Base-by-base conservation (phyloP, 1,140 invertebrate genomes). In the Hermetia illucens region DNA sequence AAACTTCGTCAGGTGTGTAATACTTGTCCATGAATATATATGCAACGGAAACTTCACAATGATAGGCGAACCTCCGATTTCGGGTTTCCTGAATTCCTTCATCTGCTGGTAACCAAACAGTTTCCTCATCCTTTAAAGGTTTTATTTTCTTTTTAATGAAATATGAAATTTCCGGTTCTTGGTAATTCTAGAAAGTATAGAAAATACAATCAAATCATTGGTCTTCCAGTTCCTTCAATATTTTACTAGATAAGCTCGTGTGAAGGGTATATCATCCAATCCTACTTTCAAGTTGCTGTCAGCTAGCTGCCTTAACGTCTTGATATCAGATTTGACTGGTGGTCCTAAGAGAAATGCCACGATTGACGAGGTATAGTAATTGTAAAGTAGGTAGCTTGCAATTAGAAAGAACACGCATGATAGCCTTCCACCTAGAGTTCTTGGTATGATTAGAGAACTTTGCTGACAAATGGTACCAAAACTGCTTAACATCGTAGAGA, bases 341-440 rank as follows among this genome's bases (percentile, higher is more conserved):
- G 46, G 40, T 0, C 52, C 55, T 32, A 58, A 19, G 10, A 58
- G 27, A 5, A 44, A 46, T 15, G 55, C 55, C 0, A 58, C 53
- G 29, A 58, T 52, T 27, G 56, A 39, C 3, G 55, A 58, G 4
- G 55, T 58, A 33, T 58, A 58, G 35, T 58, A 58, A 29, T 58
- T 58, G 38, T 58, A 56, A 38, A 58, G 48, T 1, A 58, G 25
- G 18, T 53, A 56, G 0, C 44, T 50, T 5, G 45, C 47, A 12
- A 58, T 17, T 41, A 52, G 52, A 3, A 58, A 21, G 2, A 49
- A 46, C 32, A 49, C 50, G 25, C 55, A 58, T 4, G 42, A 46
- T 40, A 56, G 52, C 8, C 55, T 44, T 2, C 55, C 55, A n/a
- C 55, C 53, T 5, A 44, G 45, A 8, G 55, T 56, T 15, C 42